A percentile compares a stretch with the other conserved stretches of the same genome.
These are phyloP conservation scores for Chrysolina americana DNA, from an alignment of 2,888 invertebrate species.

Conservation along the genomic window DNA sequence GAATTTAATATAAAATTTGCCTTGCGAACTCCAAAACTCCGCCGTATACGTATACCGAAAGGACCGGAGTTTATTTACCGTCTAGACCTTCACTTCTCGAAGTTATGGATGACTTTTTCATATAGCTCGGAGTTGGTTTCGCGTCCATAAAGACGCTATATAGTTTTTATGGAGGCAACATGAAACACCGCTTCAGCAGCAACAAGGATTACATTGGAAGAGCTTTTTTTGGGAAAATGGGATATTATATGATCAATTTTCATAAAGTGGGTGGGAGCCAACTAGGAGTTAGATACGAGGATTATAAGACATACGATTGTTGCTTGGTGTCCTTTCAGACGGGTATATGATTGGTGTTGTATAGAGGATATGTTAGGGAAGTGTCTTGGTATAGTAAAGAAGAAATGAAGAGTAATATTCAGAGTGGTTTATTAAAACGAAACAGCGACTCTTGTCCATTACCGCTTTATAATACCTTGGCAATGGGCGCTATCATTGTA, in stretches of 20 bases:
- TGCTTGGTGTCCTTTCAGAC: too few relatives aligned
- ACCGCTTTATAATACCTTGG: too few relatives aligned
- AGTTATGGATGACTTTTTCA: conserved; percentile 11
- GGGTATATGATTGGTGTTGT: too few relatives aligned
- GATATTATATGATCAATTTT: not conserved
- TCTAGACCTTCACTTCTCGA: conserved; percentile 17
- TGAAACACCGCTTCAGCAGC: not conserved
- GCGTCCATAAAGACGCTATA: not conserved
- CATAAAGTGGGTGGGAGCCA: too few relatives aligned
- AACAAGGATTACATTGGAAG: not conserved
- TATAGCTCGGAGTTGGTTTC: not conserved
- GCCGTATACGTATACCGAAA: not conserved
- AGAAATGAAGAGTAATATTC: too few relatives aligned
- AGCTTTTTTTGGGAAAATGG: not conserved
- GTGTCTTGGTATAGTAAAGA: too few relatives aligned
- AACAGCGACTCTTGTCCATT: too few relatives aligned
- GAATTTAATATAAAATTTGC: conserved; percentile 22
- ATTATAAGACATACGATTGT: too few relatives aligned
- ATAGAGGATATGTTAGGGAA: too few relatives aligned
- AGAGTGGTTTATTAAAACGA: too few relatives aligned
- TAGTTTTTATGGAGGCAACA: not conserved
- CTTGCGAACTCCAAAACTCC: not conserved
- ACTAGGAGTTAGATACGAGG: too few relatives aligned
- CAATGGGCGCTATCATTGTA: too few relatives aligned
- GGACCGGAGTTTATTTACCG: conserved; percentile 14